These are phyloP conservation scores for Drosophila mimica DNA, from an alignment of 2,888 invertebrate species.

Conservation along the genomic window DNA sequence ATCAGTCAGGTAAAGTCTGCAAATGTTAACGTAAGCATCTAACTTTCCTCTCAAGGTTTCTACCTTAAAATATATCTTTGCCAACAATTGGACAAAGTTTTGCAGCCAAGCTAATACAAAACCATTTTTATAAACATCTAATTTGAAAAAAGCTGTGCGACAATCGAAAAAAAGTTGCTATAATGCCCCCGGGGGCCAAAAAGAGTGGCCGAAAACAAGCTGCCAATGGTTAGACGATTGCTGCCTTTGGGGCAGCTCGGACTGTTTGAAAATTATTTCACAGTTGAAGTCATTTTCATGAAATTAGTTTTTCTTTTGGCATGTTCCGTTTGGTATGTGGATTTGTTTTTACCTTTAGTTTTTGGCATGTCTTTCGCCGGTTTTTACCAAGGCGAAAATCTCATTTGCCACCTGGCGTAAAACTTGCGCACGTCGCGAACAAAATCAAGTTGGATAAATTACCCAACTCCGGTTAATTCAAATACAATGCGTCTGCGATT, in stretches of 20 bases:
- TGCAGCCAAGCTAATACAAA: constrained; percentile 60
- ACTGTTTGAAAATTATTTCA: constrained; percentile 73
- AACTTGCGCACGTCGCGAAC: constrained; percentile 67
- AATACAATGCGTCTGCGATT: constrained; percentile 65
- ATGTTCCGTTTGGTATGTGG: constrained; percentile 22
- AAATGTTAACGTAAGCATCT: background rate
- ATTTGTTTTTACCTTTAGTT: constrained; percentile 15
- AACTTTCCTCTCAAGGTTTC: constrained; percentile 1
- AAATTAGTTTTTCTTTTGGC: constrained; percentile 77
- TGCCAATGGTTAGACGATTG: constrained; percentile 62
- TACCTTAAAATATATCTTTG: constrained; percentile 29
- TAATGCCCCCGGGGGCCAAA: constrained; percentile 53
- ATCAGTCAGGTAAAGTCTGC: background rate
- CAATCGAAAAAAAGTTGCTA: constrained; percentile 36
- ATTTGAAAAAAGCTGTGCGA: constrained; percentile 54
- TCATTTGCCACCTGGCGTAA: constrained; percentile 53
- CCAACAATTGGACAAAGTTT: constrained; percentile 66
- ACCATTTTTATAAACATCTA: constrained; percentile 72
- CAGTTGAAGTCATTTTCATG: constrained; percentile 74
- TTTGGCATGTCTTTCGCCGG: constrained; percentile 17
- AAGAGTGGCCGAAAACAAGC: constrained; percentile 55
- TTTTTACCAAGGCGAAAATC: constrained; percentile 45
- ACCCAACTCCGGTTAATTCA: constrained; percentile 50
- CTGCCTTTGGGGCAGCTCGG: constrained; percentile 47
- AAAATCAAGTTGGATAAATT: constrained; percentile 53